phyloP scores from a whole-genome alignment of 2,888 invertebrate species.

The Criorhina ranunculi region DNA sequence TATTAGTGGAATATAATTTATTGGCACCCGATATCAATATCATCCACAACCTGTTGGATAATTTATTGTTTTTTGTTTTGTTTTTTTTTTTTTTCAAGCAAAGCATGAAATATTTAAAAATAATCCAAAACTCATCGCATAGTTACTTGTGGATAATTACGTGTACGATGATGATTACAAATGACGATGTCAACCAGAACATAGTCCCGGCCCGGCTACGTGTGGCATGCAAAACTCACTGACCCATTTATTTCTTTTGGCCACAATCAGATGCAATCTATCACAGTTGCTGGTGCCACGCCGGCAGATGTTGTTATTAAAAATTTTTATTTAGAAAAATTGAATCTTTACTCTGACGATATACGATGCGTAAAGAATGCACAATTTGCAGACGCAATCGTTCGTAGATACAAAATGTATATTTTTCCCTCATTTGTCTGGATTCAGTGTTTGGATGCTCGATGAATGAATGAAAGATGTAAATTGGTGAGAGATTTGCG shows the following conservation, averaged over 20 bases:
- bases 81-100: no score
- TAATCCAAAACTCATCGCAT: conserved; percentile 57
- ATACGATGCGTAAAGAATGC: conserved; percentile 68
- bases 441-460: conserved; percentile 27
- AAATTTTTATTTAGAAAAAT: conserved; percentile 68
- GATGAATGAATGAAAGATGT: conserved; percentile 63
- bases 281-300: conserved; percentile 35
- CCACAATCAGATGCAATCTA: conserved; percentile 49
- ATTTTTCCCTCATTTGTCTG: conserved; percentile 34
- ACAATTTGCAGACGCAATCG: conserved; percentile 59
- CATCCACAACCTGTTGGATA: conserved; percentile 16
- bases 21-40: conserved; percentile 35
- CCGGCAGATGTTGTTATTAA: conserved; percentile 58
- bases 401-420: conserved; percentile 45
- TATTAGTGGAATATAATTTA: conserved; percentile 43
- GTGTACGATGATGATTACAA: conserved; percentile 12
- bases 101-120: conserved; percentile 50
- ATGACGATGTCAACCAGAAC: conserved; percentile 43
- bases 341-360: conserved; percentile 34
- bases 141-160: conserved; percentile 1
- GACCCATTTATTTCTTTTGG: conserved; percentile 61
- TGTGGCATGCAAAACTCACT: conserved; percentile 24
- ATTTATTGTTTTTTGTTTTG: conserved; percentile 47
- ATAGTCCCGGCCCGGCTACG: background rate
- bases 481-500: conserved; percentile 41